Evolutionary conservation across 2,888 invertebrate species (phyloP), one percentile per base, ranked within the genome.

Genomic region (Sminthurinus aureus): DNA sequence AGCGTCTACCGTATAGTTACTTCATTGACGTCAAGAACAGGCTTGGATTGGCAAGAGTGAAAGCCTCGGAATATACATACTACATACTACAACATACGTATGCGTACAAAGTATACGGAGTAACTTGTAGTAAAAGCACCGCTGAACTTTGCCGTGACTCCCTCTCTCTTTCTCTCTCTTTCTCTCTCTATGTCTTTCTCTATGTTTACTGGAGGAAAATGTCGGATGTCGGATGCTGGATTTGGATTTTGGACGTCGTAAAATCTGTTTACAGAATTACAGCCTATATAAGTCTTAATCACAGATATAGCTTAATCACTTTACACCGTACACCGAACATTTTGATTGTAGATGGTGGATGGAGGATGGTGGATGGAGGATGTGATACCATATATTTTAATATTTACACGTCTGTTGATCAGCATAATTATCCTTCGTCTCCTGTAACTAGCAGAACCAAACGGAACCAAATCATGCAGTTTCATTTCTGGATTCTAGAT

Each of bases 21-120:
- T 73, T 73, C 73, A 73, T 26, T 73, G 73, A 73, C 24, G 73
- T 73, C 73, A 73, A 73, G 73, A 73, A 73, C 73, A 73, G 73
- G 26, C 20, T 15, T 3, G 58, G 18, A 18, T 26, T 26, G 73
- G 24, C 38, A 38, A 38, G 38, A 38, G 38, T 4, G 38, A 38
- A 6, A 38, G 38, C 4, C 69, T 69, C 24, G 24, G 69, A 38
- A 6, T 38, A 38, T 6, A 38, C 38, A 6, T 4, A 38, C 38
- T 38, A 38, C 38, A n/a, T 38, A 38, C 38, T 38, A n/a, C 38
- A 38, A 38, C 1, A 38, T 38, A 38, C 3, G 38, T 38, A 38
- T 38, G 38, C 38, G 38, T 38, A 38, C 38, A 11, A 67, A 67
- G 67, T 67, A 8, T 67, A 22, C 4, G n/a, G 67, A 8, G 15